phyloP scores from a whole-genome alignment of 2,888 invertebrate genomes.

The Sylvicola cinctus region DNA sequence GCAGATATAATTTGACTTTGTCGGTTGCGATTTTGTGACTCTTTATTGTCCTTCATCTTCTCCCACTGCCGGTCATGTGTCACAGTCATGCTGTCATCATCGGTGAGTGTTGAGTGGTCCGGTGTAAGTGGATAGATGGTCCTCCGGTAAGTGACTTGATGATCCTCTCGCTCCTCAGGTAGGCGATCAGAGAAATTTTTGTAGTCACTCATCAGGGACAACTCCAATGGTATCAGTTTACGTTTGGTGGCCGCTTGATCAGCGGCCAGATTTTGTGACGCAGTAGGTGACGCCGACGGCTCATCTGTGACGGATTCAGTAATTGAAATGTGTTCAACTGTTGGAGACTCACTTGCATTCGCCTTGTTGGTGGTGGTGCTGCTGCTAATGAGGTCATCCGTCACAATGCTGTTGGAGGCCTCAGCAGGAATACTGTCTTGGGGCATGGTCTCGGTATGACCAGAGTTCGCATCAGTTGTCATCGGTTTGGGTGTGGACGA shows the following conservation, averaged over 20 bases:
- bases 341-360: no score
- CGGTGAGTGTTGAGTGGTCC: no score
- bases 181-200: background rate
- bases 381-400: no score
- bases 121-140: background rate
- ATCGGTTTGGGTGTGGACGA: slow-evolving; percentile 5
- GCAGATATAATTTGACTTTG: slow-evolving; percentile 9
- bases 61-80: slow-evolving; percentile 24
- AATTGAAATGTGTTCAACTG: background rate
- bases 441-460: no score
- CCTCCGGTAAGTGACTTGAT: background rate
- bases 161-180: background rate
- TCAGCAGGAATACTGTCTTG: no score
- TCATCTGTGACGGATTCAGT: no score
- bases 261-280: no score
- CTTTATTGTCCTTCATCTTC: slow-evolving; percentile 34
- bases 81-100: background rate
- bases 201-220: background rate
- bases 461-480: no score
- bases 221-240: background rate
- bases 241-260: background rate
- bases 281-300: no score
- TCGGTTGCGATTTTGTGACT: slow-evolving; percentile 34
- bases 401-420: no score
- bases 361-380: background rate